Evolutionary conservation across 1,140 invertebrate genomes (phyloP).

Genomic region (Phenacoccus solenopsis): DNA sequence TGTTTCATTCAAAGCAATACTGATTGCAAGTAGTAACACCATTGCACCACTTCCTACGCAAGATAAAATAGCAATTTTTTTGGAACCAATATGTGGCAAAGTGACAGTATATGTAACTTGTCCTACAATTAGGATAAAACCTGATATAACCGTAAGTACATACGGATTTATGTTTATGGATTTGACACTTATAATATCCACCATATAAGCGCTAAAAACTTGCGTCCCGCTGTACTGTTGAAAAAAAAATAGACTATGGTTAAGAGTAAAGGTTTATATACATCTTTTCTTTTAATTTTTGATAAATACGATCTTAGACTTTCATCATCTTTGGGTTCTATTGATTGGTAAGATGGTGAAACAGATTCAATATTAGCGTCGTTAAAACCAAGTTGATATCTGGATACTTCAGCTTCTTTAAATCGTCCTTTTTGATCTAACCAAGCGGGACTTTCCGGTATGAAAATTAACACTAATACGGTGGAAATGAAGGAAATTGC

Average conservation of each 20-base stretch:
- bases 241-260: constrained; percentile 54
- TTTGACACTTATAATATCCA: constrained; percentile 41
- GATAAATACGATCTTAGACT: constrained; percentile 25
- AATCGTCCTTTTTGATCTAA: constrained; percentile 39
- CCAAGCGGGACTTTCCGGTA: constrained; percentile 65
- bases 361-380: constrained; percentile 18
- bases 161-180: constrained; percentile 33
- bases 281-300: constrained; percentile 29
- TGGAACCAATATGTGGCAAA: constrained; percentile 42
- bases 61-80: constrained; percentile 38
- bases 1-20: not conserved
- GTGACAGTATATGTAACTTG: constrained; percentile 37
- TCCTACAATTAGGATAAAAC: constrained; percentile 39
- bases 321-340: not conserved
- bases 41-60: constrained; percentile 40
- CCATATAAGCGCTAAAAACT: constrained; percentile 53
- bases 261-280: constrained; percentile 45
- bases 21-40: constrained; percentile 34
- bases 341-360: not conserved
- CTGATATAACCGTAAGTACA: constrained; percentile 35
- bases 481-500: constrained; percentile 41
- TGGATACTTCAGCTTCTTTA: constrained; percentile 39
- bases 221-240: constrained; percentile 64
- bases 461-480: constrained; percentile 38
- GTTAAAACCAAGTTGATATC: constrained; percentile 25